These are phyloP conservation scores for Manacus vitellinus DNA, from an alignment of 2,113 vertebrate genomes.

Conservation along the genomic window DNA sequence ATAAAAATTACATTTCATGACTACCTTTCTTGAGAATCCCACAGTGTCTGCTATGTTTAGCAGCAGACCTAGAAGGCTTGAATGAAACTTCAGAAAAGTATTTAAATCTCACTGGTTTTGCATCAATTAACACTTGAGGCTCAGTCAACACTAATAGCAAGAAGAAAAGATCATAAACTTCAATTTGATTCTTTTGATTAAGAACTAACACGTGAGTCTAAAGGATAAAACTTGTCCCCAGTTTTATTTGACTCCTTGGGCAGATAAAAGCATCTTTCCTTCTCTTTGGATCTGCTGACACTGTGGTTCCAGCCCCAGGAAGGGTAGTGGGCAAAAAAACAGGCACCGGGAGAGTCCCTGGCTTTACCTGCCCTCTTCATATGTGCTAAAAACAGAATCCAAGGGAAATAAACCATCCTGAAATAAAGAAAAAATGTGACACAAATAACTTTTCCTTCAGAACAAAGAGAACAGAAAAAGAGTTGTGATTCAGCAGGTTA, in stretches of 20 bases:
- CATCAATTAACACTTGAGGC: neutral
- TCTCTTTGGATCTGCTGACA: neutral
- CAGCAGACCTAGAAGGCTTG: neutral
- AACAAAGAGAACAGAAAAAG: neutral
- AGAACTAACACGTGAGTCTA: neutral
- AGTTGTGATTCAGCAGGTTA: neutral
- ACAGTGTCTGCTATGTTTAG: neutral
- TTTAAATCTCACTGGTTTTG: neutral
- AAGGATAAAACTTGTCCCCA: neutral
- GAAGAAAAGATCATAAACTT: neutral
- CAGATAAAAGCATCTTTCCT: neutral
- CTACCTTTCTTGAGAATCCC: neutral
- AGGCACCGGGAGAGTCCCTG: neutral
- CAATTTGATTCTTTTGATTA: neutral
- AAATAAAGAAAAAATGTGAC: neutral
- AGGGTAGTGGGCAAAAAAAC: neutral
- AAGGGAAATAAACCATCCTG: neutral
- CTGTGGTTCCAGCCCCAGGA: neutral
- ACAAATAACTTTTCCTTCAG: neutral
- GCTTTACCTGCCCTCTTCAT: neutral
- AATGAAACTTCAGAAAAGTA: neutral
- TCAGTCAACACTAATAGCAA: neutral
- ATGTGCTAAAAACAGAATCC: neutral
- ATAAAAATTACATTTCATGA: neutral
- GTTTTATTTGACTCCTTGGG: neutral